Evolutionary conservation across 2,113 vertebrate genomes (phyloP), one percentile per base, ranked within the genome.

Genomic region (Paramisgurnus dabryanus): DNA sequence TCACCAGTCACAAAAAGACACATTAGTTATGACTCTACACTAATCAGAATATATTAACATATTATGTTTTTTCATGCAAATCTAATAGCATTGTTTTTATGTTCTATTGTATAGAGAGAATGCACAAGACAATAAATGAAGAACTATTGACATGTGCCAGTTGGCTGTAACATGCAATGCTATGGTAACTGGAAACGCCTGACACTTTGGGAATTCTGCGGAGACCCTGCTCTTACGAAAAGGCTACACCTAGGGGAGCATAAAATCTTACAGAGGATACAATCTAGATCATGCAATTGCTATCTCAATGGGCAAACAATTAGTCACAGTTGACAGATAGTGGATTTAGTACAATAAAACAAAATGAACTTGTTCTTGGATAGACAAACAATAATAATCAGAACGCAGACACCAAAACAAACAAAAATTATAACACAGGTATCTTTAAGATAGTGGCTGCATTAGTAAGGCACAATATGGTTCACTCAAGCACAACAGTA

Each of bases 181-280:
- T 89, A 93, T 92, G 84, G 91, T 85, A 91, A 92, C 90, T 86
- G 89, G 87, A 91, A 88, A 85, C 87, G n/a, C 72, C 86, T 79
- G 82, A 86, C 79, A 82, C 81, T 81, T 55, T 73, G 50, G 60
- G 57, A 34, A 9, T 69, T 81, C 88, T 66, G 4, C 50, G 47
- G 91, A 87, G 89, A 72, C 85, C 55, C 69, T 40, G 82, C 80
- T 76, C 70, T 70, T 67, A 34, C 58, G 83, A 82, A 83, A 71
- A 81, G 69, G 9, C 0, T 22, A 72, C 72, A 83, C 83, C 84
- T 49, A 34, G 27, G 78, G 80, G 8, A 60, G 67, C 64, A 50
- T 70, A 61, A 79, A 82, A 86, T 85, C 81, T 81, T 73, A 73
- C 65, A 67, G 83, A 89, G 86, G 84, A 82, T 82, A 89, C 80